Conservation (phyloP, 2,888 invertebrate species). For the Dilophus febrilis region DNA sequence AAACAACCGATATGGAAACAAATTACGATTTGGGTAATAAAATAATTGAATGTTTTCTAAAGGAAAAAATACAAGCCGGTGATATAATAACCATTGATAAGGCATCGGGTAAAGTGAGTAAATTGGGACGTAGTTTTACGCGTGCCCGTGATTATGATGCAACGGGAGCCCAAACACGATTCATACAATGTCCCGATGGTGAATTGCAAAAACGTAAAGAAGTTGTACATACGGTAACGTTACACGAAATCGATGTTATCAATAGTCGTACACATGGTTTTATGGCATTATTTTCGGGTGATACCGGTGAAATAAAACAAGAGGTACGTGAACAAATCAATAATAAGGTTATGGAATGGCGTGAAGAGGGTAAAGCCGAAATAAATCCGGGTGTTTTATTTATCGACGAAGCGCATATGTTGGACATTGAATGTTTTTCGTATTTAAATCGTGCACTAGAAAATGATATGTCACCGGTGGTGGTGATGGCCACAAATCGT, state of each 20-base stretch:
- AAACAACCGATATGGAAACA: conserved; percentile 99
- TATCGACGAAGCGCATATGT: conserved; percentile 95
- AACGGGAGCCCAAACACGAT: conserved; percentile 70
- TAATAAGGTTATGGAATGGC: conserved; percentile 92
- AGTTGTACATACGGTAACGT: conserved; percentile 90
- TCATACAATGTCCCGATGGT: conserved; percentile 97
- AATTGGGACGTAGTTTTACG: conserved; percentile 85
- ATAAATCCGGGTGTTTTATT: conserved; percentile 96
- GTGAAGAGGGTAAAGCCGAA: conserved; percentile 98
- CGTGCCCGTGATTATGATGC: conserved; percentile 96
- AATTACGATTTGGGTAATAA: conserved; percentile 96
- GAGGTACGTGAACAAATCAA: conserved; percentile 98
- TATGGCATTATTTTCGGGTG: conserved; percentile 92
- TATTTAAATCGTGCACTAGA: conserved; percentile 94
- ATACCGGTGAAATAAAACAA: conserved; percentile 95
- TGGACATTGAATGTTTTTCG: conserved; percentile 98
- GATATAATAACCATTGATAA: conserved; percentile 98
- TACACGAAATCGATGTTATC: conserved; percentile 99
- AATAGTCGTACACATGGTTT: conserved; percentile 97
- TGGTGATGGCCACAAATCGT: conserved; percentile 98
- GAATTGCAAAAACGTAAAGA: conserved; percentile 96
- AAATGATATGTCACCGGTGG: conserved; percentile 91
- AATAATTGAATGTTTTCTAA: conserved; percentile 92
- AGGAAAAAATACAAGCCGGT: conserved; percentile 89
- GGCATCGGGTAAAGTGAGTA: conserved; percentile 87